Base-by-base conservation (phyloP, 2,888 invertebrate species). In the Stomorhina lunata region DNA sequence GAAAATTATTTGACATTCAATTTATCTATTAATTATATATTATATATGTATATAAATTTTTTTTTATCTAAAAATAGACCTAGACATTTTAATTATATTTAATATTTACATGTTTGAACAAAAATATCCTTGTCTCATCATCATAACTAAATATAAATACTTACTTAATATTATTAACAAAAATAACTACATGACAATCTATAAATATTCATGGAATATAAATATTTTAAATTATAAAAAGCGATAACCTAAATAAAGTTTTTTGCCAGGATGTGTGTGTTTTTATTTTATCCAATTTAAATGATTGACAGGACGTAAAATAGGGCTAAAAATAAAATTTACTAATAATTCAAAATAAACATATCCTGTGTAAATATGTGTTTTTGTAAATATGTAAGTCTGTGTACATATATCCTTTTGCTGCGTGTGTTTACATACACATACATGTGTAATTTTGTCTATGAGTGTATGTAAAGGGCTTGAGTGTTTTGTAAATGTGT, bases 281-380 rank as follows among this genome's bases (percentile, higher is more conserved):
- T 73, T 73, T 50, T 22, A 15, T 9, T 45, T 50, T 10, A 50
- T 61, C n/a, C 1, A 61, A 34, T 66, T 66, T 37, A 37, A 20
- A 34, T 68, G 57, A 76, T 22, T 68, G 66, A 50, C 59, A 68
- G 76, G 29, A 59, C 22, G 57, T 17, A 48, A 75, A 32, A 55
- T 34, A 17, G 0, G 32, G 29, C 37, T 32, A 3, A 55, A 66
- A 66, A 29, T 48, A n/a, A n/a, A n/a, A 22, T 37, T 73, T 40
- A 20, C n/a, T n/a, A n/a, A n/a, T n/a, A n/a, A n/a, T n/a, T n/a
- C n/a, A n/a, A n/a, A n/a, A n/a, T 20, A 55, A 10, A 48, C 9
- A 22, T 7, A 53, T 53, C 53, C 27, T 27, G 2, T 53, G n/a
- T n/a, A n/a, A n/a, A n/a, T n/a, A n/a, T n/a, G n/a, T n/a, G n/a